A percentile compares a stretch with the other conserved stretches of the same genome.
Conservation (phyloP, 2,797 vertebrate species). For the Cuculus canorus region DNA sequence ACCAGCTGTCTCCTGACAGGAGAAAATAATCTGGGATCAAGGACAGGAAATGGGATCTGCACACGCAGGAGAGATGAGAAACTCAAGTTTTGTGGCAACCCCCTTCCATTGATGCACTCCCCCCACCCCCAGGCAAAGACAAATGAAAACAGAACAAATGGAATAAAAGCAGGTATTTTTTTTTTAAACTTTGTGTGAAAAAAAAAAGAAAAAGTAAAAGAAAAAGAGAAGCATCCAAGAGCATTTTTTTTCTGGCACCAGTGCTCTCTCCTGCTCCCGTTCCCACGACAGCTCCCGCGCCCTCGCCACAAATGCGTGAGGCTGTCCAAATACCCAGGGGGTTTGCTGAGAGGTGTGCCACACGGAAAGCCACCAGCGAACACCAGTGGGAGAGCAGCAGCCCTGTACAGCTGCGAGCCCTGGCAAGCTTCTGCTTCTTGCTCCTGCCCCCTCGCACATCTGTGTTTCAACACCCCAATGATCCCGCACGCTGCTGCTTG, state of each 20-base stretch:
- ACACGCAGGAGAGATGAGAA: conserved; percentile 46
- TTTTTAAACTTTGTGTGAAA: not conserved
- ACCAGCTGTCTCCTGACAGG: conserved; percentile 60
- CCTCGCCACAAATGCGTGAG: not conserved
- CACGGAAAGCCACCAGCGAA: not conserved
- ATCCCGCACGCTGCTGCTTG: not conserved
- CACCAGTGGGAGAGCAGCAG: not conserved
- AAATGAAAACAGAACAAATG: not conserved
- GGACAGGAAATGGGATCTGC: conserved; percentile 66
- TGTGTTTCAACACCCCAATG: not conserved
- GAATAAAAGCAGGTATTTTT: not conserved
- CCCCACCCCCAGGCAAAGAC: not conserved
- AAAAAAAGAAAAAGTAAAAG: not conserved
- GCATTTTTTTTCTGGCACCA: not conserved
- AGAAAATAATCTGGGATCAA: conserved; percentile 68
- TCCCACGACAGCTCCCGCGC: not conserved
- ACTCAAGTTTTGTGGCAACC: not conserved
- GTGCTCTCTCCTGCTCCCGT: not conserved
- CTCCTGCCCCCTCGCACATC: not conserved
- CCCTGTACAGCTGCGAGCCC: not conserved
- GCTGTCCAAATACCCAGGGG: not conserved
- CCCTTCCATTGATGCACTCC: not conserved
- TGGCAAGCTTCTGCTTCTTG: not conserved
- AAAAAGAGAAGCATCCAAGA: not conserved
- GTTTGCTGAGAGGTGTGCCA: not conserved